phyloP scores from a whole-genome alignment of 2,888 invertebrate genomes.

The Rhyacophila evoluta region DNA sequence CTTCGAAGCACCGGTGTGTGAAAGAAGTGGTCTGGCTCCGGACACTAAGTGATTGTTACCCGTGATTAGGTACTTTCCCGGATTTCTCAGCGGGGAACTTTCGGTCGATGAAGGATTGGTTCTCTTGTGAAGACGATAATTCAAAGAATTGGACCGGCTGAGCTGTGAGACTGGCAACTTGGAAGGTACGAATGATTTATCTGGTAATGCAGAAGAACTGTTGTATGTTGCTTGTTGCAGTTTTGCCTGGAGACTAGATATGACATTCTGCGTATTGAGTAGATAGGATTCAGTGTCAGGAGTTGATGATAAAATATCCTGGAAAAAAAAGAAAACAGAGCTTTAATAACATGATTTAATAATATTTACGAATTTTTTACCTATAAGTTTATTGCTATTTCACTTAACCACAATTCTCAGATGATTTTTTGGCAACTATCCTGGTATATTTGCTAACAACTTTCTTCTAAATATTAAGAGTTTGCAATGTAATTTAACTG shows the following conservation, averaged over 20 bases:
- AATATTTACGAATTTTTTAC: too few species aligned
- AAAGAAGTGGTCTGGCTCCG: constrained; percentile 61
- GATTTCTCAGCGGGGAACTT: constrained; percentile 66
- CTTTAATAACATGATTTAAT: too few species aligned
- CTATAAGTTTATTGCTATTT: too few species aligned
- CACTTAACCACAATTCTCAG: too few species aligned
- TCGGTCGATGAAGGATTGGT: constrained; percentile 61
- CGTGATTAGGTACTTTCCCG: constrained; percentile 67
- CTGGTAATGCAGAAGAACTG: constrained; percentile 56
- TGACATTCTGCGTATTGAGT: constrained; percentile 73
- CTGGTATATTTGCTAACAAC: not conserved
- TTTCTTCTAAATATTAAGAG: not conserved
- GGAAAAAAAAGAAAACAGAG: constrained; percentile 58
- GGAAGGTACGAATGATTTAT: constrained; percentile 60
- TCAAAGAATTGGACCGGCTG: constrained; percentile 67
- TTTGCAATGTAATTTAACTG: too few species aligned
- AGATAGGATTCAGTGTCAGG: constrained; percentile 71
- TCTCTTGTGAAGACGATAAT: constrained; percentile 65
- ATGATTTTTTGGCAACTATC: too few species aligned
- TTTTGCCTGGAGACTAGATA: constrained; percentile 73
- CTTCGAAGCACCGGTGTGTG: constrained; percentile 60
- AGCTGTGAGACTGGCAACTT: constrained; percentile 67
- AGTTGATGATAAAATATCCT: constrained; percentile 63
- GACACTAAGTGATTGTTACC: constrained; percentile 60
- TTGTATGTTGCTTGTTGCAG: constrained; percentile 62